phyloP scores from a whole-genome alignment of 2,113 vertebrate species.

The Pelusios castaneus region DNA sequence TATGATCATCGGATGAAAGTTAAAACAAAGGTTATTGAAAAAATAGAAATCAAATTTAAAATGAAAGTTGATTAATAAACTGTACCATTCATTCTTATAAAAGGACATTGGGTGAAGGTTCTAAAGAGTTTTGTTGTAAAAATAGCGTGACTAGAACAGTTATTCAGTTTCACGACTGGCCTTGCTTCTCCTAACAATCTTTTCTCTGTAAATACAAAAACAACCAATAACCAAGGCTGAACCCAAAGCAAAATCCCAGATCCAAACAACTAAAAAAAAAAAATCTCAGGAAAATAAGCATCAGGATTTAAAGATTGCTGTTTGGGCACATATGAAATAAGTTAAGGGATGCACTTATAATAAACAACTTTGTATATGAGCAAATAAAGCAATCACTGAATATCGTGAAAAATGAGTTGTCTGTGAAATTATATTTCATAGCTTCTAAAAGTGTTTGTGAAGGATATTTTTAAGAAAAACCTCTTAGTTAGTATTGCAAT shows the following conservation, averaged over 20 bases:
- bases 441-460: neutral
- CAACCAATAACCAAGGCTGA: neutral
- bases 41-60: slow-evolving; percentile 24
- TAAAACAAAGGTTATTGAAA: neutral
- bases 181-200: neutral
- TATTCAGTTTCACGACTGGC: neutral
- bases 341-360: neutral
- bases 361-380: neutral
- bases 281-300: neutral
- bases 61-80: neutral
- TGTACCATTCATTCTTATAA: neutral
- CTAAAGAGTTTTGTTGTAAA: neutral
- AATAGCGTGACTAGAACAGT: neutral
- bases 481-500: neutral
- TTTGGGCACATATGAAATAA: neutral
- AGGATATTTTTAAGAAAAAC: neutral
- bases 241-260: neutral
- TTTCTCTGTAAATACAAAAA: neutral
- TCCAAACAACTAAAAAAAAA: neutral
- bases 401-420: neutral
- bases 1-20: neutral
- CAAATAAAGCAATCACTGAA: neutral
- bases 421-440: neutral
- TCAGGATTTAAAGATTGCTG: neutral
- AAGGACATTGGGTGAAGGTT: neutral